Conservation (phyloP, 2,888 invertebrate genomes). For the Aspidiotus destructor region DNA sequence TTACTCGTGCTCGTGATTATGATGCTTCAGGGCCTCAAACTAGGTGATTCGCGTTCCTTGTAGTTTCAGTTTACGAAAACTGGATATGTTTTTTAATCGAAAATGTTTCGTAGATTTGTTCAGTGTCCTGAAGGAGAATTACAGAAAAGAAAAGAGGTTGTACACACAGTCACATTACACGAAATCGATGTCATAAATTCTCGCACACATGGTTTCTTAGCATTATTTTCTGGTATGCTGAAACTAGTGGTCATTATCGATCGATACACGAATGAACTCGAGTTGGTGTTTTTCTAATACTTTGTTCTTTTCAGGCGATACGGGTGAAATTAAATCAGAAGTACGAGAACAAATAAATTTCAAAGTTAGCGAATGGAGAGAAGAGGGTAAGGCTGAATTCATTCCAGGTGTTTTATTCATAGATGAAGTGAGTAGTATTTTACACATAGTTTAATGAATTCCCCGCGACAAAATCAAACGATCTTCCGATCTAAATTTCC, state of each 20-base stretch:
- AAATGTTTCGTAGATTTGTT: conserved; percentile 58
- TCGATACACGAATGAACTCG: not conserved
- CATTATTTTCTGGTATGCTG: conserved; percentile 75
- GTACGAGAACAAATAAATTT: conserved; percentile 96
- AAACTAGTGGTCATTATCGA: not conserved
- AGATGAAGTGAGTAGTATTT: conserved; percentile 61
- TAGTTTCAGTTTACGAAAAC: not conserved
- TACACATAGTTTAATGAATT: not conserved
- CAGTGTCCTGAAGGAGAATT: conserved; percentile 98
- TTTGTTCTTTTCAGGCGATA: conserved; percentile 60
- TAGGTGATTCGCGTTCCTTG: conserved; percentile 34
- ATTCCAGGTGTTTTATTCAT: conserved; percentile 95
- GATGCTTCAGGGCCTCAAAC: conserved; percentile 80
- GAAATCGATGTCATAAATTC: conserved; percentile 99
- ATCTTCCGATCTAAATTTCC: conserved; percentile 30
- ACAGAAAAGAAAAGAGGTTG: conserved; percentile 94
- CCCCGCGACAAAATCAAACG: too few species aligned
- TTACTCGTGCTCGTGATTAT: conserved; percentile 91
- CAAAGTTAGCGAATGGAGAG: conserved; percentile 96
- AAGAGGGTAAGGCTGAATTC: conserved; percentile 98
- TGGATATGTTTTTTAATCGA: not conserved
- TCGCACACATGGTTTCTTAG: conserved; percentile 92
- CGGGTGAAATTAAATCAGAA: conserved; percentile 96
- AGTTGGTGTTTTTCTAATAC: not conserved
- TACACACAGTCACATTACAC: conserved; percentile 96